Evolutionary conservation across 2,113 vertebrate genomes (phyloP).

Genomic region (Sphaerodactylus townsendi): DNA sequence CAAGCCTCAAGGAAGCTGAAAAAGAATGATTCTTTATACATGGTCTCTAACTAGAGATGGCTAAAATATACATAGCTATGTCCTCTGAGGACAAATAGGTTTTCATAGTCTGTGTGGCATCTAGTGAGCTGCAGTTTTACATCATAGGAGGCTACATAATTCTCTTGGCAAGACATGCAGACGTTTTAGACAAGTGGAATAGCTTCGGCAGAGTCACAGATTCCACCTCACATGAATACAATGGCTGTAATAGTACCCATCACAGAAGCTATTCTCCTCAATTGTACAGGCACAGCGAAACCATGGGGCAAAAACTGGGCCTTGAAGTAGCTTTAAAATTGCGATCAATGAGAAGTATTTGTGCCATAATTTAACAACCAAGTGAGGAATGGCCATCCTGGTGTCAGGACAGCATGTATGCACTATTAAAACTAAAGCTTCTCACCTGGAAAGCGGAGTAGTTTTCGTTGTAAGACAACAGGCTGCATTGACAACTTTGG

Average conservation of each 20-base stretch:
- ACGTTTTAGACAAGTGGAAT: constrained; percentile 52
- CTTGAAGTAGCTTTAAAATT: constrained; percentile 73
- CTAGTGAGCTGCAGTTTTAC: constrained; percentile 46
- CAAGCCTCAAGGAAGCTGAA: constrained; percentile 21
- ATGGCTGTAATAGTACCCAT: constrained; percentile 66
- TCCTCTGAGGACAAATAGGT: constrained; percentile 5
- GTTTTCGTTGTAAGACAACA: constrained; percentile 66
- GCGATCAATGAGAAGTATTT: constrained; percentile 70
- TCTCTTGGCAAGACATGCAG: constrained; percentile 42
- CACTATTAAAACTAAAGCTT: constrained; percentile 64
- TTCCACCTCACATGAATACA: constrained; percentile 66
- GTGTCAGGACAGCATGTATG: constrained; percentile 71
- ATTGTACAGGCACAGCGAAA: constrained; percentile 70
- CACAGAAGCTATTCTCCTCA: constrained; percentile 69
- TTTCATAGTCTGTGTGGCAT: constrained; percentile 39
- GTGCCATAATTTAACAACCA: constrained; percentile 70
- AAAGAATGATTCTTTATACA: constrained; percentile 22
- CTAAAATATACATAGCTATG: constrained; percentile 8
- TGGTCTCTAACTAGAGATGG: neutral
- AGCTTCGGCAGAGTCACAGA: constrained; percentile 36
- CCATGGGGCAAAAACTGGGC: constrained; percentile 60
- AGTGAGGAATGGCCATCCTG: constrained; percentile 62
- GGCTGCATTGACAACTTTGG: constrained; percentile 43
- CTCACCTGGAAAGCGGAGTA: constrained; percentile 67
- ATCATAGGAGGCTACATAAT: constrained; percentile 53